These are phyloP conservation scores for Ivindomyrus marchei DNA, from an alignment of 2,113 vertebrate species.

Conservation along the genomic window DNA sequence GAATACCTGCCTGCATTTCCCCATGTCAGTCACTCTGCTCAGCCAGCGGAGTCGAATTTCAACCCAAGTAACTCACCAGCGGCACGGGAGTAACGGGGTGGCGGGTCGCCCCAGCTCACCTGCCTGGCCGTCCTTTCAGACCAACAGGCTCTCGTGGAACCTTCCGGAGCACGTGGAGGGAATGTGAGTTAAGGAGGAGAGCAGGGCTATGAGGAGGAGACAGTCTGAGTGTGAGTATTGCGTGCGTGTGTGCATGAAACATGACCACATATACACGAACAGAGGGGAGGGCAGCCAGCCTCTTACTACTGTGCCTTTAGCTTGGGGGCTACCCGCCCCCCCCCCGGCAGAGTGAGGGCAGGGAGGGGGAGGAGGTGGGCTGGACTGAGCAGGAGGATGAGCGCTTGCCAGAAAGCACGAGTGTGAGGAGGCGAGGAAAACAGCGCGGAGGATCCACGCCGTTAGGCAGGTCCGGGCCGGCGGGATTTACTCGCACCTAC, in stretches of 20 bases:
- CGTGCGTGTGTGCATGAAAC: background rate
- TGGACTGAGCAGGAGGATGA: background rate
- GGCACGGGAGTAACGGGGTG: background rate
- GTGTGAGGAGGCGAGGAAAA: background rate
- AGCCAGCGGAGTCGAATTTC: constrained; percentile 13
- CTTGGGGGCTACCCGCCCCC: background rate
- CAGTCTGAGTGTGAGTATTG: constrained; percentile 3
- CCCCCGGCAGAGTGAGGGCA: background rate
- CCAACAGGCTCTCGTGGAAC: background rate
- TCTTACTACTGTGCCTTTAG: background rate
- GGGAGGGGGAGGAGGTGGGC: background rate
- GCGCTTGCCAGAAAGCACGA: background rate
- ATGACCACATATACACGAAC: constrained; percentile 9
- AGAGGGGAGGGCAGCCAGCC: background rate
- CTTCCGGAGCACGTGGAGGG: background rate
- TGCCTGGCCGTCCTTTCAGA: background rate
- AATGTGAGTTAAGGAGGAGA: background rate
- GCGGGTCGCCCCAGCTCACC: background rate
- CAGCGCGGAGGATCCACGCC: background rate
- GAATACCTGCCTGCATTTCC: background rate
- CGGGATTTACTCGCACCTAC: constrained; percentile 15
- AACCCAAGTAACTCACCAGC: constrained; percentile 6
- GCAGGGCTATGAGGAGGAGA: background rate
- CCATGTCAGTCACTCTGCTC: background rate
- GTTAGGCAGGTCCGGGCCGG: background rate